Evolutionary conservation across 2,888 invertebrate species (phyloP).

Genomic region (Diarsia mendica): DNA sequence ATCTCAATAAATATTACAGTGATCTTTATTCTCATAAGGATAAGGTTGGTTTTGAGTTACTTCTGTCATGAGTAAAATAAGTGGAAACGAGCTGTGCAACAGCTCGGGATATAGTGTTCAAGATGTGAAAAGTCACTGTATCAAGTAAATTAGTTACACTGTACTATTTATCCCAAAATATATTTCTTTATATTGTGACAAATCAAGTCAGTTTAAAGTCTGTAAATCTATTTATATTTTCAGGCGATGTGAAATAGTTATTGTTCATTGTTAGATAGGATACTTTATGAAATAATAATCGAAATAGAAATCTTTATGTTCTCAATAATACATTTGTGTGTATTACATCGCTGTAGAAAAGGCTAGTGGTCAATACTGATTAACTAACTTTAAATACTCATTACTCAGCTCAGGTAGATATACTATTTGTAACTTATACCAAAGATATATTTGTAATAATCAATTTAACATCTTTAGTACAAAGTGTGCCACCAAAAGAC

Average conservation of each 20-base stretch:
- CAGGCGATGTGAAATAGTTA: conserved; percentile 16
- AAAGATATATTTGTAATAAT: conserved; percentile 56
- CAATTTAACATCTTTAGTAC: conserved; percentile 51
- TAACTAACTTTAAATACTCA: conserved; percentile 52
- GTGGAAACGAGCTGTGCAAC: neutral
- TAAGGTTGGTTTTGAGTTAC: neutral
- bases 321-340: conserved; percentile 14
- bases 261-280: conserved; percentile 46
- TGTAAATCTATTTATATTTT: conserved; percentile 33
- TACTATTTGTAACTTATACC: conserved; percentile 56
- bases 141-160: conserved; percentile 18
- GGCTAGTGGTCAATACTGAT: conserved; percentile 55
- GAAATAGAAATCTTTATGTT: conserved; percentile 29
- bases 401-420: conserved; percentile 48
- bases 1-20: neutral
- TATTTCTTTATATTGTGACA: conserved; percentile 13
- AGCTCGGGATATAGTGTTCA: neutral
- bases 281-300: conserved; percentile 34
- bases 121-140: conserved; percentile 1
- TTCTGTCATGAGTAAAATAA: neutral
- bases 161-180: conserved; percentile 18
- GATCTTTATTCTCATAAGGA: neutral
- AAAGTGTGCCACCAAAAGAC: conserved; percentile 54
- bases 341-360: conserved; percentile 51
- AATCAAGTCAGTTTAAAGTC: conserved; percentile 17